Conservation (phyloP, 2,888 invertebrate species). For the Noctuana brunneofusca region DNA sequence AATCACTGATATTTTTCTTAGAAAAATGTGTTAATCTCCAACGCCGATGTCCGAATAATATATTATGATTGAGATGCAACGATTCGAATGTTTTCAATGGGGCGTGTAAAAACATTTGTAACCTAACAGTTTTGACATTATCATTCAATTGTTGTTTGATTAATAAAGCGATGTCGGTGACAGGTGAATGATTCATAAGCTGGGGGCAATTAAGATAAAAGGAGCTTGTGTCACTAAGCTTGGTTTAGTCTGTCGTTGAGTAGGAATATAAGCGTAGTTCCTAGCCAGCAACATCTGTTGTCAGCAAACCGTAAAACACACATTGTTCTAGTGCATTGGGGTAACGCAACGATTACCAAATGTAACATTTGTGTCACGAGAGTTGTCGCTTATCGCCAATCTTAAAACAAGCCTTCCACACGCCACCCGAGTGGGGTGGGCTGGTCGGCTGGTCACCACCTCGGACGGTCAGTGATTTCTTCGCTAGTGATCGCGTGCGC, state of each 20-base stretch:
- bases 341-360: conserved; percentile 46
- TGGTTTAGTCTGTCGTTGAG: background rate
- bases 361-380: conserved; percentile 46
- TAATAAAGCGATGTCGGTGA: background rate
- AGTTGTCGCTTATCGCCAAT: conserved; percentile 42
- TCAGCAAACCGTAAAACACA: conserved; percentile 33
- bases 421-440: conserved; percentile 45
- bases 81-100: background rate
- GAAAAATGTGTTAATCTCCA: no score
- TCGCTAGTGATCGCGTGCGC: conserved; percentile 46
- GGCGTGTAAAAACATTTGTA: background rate
- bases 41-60: no score
- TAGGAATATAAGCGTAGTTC: conserved; percentile 2
- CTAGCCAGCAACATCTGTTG: conserved; percentile 1
- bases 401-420: conserved; percentile 39
- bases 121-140: background rate
- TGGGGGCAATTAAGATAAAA: conserved; percentile 5
- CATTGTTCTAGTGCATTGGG: conserved; percentile 40
- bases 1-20: no score
- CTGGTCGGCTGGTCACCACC: conserved; percentile 45
- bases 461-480: conserved; percentile 48
- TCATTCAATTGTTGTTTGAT: conserved; percentile 1
- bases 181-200: conserved; percentile 5
- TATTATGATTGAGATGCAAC: background rate
- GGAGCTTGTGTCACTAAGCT: conserved; percentile 3